Conservation (phyloP, 2,113 vertebrate species). For the Halcyon malimbica region DNA sequence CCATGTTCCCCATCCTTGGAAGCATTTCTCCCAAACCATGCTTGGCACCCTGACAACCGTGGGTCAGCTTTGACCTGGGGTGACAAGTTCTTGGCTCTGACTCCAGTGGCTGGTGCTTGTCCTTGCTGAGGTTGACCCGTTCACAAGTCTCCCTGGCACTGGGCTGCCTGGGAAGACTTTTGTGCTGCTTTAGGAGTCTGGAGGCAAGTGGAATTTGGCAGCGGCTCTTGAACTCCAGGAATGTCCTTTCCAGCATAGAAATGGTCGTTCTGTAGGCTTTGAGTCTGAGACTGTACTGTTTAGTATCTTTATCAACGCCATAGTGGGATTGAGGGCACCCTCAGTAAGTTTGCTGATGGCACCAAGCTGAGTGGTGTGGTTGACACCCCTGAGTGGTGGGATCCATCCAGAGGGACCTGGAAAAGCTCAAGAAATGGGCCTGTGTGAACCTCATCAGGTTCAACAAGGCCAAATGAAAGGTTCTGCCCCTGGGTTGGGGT, state of each 20-base stretch:
- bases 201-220: not conserved
- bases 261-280: not conserved
- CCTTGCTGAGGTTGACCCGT: not conserved
- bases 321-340: no score
- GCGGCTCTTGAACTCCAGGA: not conserved
- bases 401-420: no score
- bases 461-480: no score
- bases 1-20: not conserved
- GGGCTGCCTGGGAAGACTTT: not conserved
- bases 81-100: not conserved
- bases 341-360: no score
- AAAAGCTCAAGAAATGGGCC: no score
- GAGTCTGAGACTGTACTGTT: not conserved
- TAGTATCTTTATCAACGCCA: no score
- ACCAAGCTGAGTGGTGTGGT: no score
- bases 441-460: no score
- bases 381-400: no score
- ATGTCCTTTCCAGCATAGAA: not conserved
- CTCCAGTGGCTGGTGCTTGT: not conserved
- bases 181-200: not conserved
- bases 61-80: not conserved
- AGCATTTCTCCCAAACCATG: not conserved
- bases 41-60: not conserved
- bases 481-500: no score
- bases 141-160: not conserved